These are phyloP conservation scores for Liparis tanakae DNA, from an alignment of 2,797 vertebrate species.

Conservation along the genomic window DNA sequence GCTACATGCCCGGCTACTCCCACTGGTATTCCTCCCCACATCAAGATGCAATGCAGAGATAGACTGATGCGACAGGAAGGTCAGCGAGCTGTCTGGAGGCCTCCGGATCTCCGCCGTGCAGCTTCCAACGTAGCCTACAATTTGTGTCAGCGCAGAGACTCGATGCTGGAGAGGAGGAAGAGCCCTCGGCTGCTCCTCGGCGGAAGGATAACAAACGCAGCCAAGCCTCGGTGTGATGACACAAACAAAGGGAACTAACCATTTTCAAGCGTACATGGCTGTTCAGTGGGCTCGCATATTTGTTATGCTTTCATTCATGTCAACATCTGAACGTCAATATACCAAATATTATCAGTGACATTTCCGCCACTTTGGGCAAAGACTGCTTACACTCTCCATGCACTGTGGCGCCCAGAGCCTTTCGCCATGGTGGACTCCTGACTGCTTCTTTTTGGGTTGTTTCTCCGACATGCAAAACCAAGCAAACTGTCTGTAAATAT, in stretches of 20 bases:
- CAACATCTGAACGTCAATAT: constrained; percentile 79
- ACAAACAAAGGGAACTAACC: constrained; percentile 72
- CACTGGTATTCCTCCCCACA: constrained; percentile 99
- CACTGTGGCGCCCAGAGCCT: constrained; percentile 57
- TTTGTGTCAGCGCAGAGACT: constrained; percentile 72
- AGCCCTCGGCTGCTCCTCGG: constrained; percentile 51
- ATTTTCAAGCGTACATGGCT: constrained; percentile 63
- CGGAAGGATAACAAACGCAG: constrained; percentile 64
- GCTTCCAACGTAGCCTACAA: constrained; percentile 70
- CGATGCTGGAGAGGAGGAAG: constrained; percentile 58
- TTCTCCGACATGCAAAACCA: constrained; percentile 82
- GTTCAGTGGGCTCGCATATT: constrained; percentile 73
- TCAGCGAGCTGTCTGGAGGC: constrained; percentile 66
- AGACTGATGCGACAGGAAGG: constrained; percentile 78
- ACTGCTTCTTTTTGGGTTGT: constrained; percentile 70
- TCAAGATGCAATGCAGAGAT: constrained; percentile 99
- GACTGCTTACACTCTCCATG: constrained; percentile 63
- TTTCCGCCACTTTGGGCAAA: constrained; percentile 63
- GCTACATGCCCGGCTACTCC: constrained; percentile 98
- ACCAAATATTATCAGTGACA: constrained; percentile 82
- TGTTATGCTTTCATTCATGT: constrained; percentile 78
- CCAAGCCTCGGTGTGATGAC: constrained; percentile 64
- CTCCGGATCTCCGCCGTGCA: constrained; percentile 62
- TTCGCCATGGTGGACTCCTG: constrained; percentile 65
- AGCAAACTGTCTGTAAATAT: constrained; percentile 97